Evolutionary conservation across 2,888 invertebrate genomes (phyloP).

Genomic region (Eristalis pertinax): DNA sequence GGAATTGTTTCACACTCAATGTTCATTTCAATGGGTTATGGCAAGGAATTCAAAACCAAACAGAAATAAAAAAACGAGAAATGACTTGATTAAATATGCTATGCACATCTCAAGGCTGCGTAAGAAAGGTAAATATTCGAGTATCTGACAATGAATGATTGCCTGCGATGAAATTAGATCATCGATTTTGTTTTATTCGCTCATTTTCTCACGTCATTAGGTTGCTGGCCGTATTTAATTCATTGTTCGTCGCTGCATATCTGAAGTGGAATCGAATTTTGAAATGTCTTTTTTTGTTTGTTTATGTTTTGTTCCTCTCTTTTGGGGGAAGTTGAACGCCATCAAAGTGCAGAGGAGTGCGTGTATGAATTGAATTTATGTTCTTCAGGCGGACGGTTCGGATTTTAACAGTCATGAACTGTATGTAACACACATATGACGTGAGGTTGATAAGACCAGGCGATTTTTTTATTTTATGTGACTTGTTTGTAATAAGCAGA

Average conservation of each 20-base stretch:
- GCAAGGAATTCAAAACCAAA: background rate
- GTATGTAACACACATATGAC: background rate
- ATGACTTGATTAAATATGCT: constrained; percentile 6
- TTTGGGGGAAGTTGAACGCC: background rate
- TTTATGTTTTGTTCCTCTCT: background rate
- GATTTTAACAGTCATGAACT: background rate
- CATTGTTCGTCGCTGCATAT: background rate
- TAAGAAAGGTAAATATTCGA: background rate
- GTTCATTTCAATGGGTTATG: background rate
- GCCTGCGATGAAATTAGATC: constrained; percentile 35
- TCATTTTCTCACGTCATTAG: constrained; percentile 48
- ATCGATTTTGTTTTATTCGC: constrained; percentile 10
- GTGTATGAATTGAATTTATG: background rate
- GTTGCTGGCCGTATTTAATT: too few species aligned
- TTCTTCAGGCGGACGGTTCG: too few species aligned
- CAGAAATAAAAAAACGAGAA: background rate
- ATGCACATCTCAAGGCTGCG: background rate
- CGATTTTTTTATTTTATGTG: too few species aligned
- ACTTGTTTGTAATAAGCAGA: background rate
- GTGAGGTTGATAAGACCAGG: background rate
- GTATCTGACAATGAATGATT: background rate
- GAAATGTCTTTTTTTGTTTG: background rate
- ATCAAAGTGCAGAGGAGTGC: background rate
- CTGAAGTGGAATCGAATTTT: background rate
- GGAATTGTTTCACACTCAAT: background rate